Percentiles rank a stretch among this genome's conserved stretches.
These are phyloP conservation scores for Hystrix cristata DNA, from an alignment of 2,113 vertebrate genomes.

Conservation along the genomic window DNA sequence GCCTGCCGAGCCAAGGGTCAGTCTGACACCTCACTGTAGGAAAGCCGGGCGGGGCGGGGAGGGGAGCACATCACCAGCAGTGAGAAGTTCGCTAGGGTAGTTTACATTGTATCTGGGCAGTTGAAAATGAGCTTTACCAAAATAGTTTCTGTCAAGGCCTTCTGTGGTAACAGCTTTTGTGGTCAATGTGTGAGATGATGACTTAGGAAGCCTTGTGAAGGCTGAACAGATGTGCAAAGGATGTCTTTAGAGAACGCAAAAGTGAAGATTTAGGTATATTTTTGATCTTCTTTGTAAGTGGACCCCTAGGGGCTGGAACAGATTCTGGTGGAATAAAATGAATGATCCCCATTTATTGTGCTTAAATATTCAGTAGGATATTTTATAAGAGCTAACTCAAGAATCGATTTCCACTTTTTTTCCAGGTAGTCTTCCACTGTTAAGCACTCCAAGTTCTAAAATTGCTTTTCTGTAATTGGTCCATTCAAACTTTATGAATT, in stretches of 20 bases:
- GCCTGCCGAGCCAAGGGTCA: constrained; percentile 62
- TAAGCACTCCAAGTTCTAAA: background rate
- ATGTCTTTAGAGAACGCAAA: constrained; percentile 39
- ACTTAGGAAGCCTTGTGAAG: constrained; percentile 50
- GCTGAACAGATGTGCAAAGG: constrained; percentile 28
- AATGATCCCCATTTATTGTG: background rate
- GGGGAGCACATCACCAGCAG: background rate
- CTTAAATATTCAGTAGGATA: background rate
- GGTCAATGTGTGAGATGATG: constrained; percentile 19
- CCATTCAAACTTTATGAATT: background rate
- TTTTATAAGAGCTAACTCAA: background rate
- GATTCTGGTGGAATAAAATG: background rate
- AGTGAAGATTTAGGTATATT: background rate
- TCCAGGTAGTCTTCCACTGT: background rate
- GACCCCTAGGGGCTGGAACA: background rate
- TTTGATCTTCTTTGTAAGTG: constrained; percentile 5
- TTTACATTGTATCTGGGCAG: constrained; percentile 58
- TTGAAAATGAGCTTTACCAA: constrained; percentile 55
- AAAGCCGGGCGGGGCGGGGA: background rate
- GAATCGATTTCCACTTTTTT: background rate
- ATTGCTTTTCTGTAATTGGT: background rate
- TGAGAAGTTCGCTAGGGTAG: background rate
- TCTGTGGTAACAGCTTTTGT: constrained; percentile 36
- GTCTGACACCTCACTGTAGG: constrained; percentile 62
- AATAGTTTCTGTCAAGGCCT: constrained; percentile 56